Conservation (phyloP, 2,888 invertebrate genomes). For the Melinaea marsaeus region DNA sequence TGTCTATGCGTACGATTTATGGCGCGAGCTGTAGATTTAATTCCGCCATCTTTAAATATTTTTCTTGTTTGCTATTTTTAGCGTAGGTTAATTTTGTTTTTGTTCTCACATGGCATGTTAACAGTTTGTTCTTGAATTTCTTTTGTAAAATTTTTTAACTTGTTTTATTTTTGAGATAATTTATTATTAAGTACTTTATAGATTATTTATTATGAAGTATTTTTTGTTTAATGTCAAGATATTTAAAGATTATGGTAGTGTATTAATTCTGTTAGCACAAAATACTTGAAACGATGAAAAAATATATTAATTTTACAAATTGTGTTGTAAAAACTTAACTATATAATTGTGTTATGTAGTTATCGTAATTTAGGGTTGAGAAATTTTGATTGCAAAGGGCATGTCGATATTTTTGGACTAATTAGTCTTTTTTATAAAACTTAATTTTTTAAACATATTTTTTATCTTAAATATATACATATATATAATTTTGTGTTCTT, state of each 20-base stretch:
- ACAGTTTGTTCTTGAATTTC: constrained; percentile 21
- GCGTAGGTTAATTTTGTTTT: constrained; percentile 21
- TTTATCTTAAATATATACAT: too few species aligned
- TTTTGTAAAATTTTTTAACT: constrained; percentile 4
- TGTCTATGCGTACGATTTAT: constrained; percentile 69
- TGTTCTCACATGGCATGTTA: constrained; percentile 17
- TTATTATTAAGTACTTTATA: not conserved
- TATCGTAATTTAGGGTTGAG: constrained; percentile 8
- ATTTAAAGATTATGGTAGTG: not conserved
- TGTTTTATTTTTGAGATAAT: constrained; percentile 5
- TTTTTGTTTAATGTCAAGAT: not conserved
- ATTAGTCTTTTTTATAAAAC: too few species aligned
- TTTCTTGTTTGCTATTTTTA: constrained; percentile 30
- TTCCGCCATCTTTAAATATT: constrained; percentile 51
- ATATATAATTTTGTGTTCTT: too few species aligned
- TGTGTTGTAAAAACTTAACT: constrained; percentile 11
- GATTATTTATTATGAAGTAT: not conserved
- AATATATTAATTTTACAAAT: constrained; percentile 14
- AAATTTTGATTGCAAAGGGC: not conserved
- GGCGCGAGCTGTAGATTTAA: constrained; percentile 50
- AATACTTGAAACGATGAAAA: not conserved
- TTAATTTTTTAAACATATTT: too few species aligned
- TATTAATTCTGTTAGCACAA: not conserved
- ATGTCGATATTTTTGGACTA: too few species aligned
- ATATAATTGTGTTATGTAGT: constrained; percentile 6